phyloP scores from a whole-genome alignment of 2,113 vertebrate genomes.

The Rana temporaria region DNA sequence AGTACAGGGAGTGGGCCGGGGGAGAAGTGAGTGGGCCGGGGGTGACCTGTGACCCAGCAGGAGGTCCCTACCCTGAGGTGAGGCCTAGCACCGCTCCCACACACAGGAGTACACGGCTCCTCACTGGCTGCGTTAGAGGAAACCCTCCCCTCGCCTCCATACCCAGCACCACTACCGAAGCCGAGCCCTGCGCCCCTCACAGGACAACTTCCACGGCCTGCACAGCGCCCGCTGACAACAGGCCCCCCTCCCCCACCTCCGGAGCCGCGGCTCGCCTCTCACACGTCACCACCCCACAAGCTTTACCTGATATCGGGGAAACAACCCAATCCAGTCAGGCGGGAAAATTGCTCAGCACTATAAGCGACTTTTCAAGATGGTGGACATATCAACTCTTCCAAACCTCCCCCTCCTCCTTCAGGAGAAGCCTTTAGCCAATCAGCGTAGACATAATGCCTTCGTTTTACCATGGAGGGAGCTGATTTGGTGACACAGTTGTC shows the following conservation, averaged over 20 bases:
- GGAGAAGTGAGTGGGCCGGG: too few species aligned
- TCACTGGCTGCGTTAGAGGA: neutral
- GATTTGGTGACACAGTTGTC: neutral
- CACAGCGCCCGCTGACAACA: neutral
- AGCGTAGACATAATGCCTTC: neutral
- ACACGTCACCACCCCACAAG: neutral
- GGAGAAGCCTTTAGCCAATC: conserved; percentile 24
- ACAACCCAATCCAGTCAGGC: conserved; percentile 50
- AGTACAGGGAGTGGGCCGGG: too few species aligned
- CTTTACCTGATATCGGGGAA: conserved; percentile 11
- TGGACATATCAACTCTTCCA: conserved; percentile 57
- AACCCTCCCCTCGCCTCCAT: conserved; percentile 26
- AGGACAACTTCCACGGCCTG: conserved; percentile 22
- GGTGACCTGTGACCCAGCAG: conserved; percentile 22
- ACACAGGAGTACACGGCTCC: neutral
- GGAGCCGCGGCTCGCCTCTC: neutral
- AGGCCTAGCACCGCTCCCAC: neutral
- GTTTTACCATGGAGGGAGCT: neutral
- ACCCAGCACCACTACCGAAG: neutral
- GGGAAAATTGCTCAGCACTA: conserved; percentile 57
- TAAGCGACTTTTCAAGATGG: conserved; percentile 56
- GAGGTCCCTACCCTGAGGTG: neutral
- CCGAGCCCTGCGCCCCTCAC: conserved; percentile 30
- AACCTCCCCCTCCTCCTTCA: conserved; percentile 51
- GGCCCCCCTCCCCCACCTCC: neutral